phyloP scores from a whole-genome alignment of 1,140 invertebrate genomes.

The Hyphantria cunea region DNA sequence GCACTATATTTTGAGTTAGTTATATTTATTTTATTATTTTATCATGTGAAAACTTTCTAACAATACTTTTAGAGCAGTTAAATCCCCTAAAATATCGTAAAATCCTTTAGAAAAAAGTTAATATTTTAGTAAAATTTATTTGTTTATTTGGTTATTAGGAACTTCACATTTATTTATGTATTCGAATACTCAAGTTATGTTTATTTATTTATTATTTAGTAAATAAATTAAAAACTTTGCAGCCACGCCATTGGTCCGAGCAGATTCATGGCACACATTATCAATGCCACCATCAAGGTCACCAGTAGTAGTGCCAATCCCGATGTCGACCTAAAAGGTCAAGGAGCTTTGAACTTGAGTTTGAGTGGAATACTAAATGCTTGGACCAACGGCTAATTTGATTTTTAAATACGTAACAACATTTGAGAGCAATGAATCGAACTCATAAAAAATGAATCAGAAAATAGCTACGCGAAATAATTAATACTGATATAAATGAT shows the following conservation, averaged over 20 bases:
- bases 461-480: no score
- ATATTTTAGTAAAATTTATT: no score
- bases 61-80: no score
- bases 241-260: slow-evolving; percentile 80
- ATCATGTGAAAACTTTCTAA: no score
- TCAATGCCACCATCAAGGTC: slow-evolving; percentile 77
- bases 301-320: slow-evolving; percentile 58
- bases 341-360: slow-evolving; percentile 27
- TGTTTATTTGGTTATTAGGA: not conserved
- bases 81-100: no score
- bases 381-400: slow-evolving; percentile 70
- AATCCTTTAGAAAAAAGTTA: no score
- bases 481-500: no score
- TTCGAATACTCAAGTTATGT: not conserved
- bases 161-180: not conserved
- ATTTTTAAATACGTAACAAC: slow-evolving; percentile 22
- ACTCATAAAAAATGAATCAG: no score
- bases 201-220: slow-evolving; percentile 21
- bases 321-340: slow-evolving; percentile 43
- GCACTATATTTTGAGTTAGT: not conserved
- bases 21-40: slow-evolving; percentile 1
- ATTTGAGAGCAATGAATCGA: no score
- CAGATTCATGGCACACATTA: slow-evolving; percentile 79
- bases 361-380: slow-evolving; percentile 40
- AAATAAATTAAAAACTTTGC: slow-evolving; percentile 42